Percentiles rank a stretch among this genome's conserved stretches.
These are phyloP conservation scores for Acronicta leporina DNA, from an alignment of 2,888 invertebrate species.

Conservation along the genomic window DNA sequence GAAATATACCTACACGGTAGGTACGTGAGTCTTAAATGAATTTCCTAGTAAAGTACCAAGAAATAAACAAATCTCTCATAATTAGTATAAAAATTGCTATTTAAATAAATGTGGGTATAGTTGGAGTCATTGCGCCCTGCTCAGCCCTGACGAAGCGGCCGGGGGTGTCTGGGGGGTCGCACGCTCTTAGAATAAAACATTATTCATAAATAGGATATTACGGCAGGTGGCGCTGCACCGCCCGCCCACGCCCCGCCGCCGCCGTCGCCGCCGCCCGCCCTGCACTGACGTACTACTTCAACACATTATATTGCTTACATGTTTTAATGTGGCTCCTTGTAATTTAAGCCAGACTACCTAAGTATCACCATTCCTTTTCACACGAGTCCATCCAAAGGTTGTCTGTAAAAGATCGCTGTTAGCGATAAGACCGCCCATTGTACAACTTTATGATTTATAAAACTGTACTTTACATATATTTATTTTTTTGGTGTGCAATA, in stretches of 20 bases:
- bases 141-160: conserved; percentile 63
- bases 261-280: conserved; percentile 49
- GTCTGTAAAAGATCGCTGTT: no score
- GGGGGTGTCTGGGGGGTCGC: conserved; percentile 69
- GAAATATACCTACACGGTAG: no score
- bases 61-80: not conserved
- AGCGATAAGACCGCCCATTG: no score
- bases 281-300: conserved; percentile 40
- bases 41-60: no score
- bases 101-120: not conserved
- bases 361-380: no score
- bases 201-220: conserved; percentile 89
- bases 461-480: no score
- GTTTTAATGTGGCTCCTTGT: conserved; percentile 24
- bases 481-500: no score
- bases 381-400: no score
- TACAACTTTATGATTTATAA: no score
- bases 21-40: no score
- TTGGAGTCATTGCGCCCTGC: not conserved
- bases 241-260: conserved; percentile 40
- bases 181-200: conserved; percentile 89
- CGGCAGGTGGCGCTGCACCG: conserved; percentile 69
- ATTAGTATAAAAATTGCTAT: conserved; percentile 18
- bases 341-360: no score
- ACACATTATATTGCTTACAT: conserved; percentile 35